Evolutionary conservation across 1,140 invertebrate species (phyloP).

Genomic region (Ylistrum balloti): DNA sequence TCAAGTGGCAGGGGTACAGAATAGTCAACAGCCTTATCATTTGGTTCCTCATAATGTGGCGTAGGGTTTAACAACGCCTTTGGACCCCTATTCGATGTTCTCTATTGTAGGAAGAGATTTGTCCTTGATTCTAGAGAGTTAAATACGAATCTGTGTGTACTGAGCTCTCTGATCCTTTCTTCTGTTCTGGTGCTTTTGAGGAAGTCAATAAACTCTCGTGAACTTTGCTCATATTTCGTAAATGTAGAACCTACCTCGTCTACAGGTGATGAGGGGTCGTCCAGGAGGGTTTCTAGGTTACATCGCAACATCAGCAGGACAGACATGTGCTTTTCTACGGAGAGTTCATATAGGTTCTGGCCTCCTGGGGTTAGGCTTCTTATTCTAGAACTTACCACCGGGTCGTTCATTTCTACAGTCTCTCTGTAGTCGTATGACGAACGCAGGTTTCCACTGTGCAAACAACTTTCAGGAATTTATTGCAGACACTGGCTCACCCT

Average conservation of each 20-base stretch:
- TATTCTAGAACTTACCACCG: background rate
- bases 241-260: background rate
- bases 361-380: background rate
- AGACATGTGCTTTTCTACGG: background rate
- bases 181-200: too few species aligned
- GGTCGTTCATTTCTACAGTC: background rate
- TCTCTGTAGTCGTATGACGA: background rate
- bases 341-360: background rate
- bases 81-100: too few species aligned
- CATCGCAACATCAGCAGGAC: background rate
- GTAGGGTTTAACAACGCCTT: too few species aligned
- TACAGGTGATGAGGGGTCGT: background rate
- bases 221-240: background rate
- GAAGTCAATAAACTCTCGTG: background rate
- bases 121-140: background rate
- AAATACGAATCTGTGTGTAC: too few species aligned
- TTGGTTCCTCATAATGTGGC: too few species aligned
- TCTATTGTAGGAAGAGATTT: too few species aligned
- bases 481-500: background rate
- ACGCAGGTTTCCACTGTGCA: slow-evolving; percentile 13
- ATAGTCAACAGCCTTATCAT: too few species aligned
- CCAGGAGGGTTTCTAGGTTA: background rate
- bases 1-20: too few species aligned
- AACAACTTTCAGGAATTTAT: background rate
- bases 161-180: too few species aligned